A percentile compares a stretch with the other conserved stretches of the same genome.
Evolutionary conservation across 2,113 vertebrate genomes (phyloP).

Genomic region (Lophotis ruficrista): DNA sequence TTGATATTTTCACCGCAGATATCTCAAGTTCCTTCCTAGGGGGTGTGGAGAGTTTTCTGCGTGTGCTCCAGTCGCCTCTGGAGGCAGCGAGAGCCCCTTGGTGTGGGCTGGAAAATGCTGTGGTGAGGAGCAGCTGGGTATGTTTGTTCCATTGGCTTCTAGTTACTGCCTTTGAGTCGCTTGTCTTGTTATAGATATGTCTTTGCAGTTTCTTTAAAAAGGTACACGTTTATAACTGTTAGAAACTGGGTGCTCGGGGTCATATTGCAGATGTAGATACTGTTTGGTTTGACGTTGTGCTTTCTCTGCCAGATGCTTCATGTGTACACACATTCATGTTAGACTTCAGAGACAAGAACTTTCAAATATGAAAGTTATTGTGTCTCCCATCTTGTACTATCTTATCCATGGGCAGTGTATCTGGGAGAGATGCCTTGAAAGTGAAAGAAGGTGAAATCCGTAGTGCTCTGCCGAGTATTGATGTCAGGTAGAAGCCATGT

Average conservation of each 20-base stretch:
- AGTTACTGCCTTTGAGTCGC: neutral
- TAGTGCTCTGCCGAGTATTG: neutral
- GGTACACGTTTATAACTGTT: neutral
- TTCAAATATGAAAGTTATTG: neutral
- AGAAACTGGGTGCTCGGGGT: neutral
- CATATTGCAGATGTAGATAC: neutral
- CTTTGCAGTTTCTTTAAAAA: neutral
- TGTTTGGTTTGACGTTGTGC: neutral
- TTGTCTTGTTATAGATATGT: neutral
- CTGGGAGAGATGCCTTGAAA: neutral
- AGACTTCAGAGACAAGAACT: neutral
- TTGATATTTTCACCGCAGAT: neutral
- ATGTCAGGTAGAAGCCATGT: neutral
- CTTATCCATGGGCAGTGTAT: neutral
- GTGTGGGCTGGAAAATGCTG: fast-evolving
- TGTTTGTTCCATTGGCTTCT: neutral
- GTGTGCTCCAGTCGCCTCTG: fast-evolving
- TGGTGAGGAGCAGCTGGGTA: neutral
- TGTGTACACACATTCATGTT: neutral
- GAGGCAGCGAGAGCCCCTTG: neutral
- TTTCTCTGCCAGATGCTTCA: neutral
- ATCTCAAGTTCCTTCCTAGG: neutral
- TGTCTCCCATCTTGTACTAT: neutral
- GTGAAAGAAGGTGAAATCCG: neutral
- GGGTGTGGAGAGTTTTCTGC: neutral